Evolutionary conservation across 2,797 vertebrate species (phyloP).

Genomic region (Nannoperca australis): DNA sequence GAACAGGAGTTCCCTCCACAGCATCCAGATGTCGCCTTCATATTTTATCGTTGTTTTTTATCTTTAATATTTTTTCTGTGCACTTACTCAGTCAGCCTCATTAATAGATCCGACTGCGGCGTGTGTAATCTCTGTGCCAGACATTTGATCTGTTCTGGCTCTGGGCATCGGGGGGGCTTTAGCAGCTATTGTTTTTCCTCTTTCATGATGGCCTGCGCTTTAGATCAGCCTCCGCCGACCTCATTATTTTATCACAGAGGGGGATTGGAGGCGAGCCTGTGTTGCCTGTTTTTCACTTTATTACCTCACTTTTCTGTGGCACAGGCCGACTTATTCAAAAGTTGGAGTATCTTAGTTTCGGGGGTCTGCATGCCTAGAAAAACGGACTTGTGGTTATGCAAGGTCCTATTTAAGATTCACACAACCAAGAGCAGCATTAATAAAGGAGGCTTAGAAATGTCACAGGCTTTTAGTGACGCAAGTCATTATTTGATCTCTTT

Average conservation of each 20-base stretch:
- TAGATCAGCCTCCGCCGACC: constrained; percentile 59
- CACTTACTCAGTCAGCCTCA: constrained; percentile 75
- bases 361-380: constrained; percentile 2
- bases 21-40: constrained; percentile 72
- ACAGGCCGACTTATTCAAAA: constrained; percentile 18
- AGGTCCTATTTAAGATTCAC: constrained; percentile 20
- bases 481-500: constrained; percentile 25
- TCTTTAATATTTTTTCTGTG: constrained; percentile 68
- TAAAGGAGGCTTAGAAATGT: constrained; percentile 43
- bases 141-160: constrained; percentile 72
- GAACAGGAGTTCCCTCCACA: constrained; percentile 48
- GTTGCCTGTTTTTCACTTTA: constrained; percentile 50
- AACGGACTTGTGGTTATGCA: constrained; percentile 38
- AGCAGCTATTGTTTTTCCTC: constrained; percentile 60
- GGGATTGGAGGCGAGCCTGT: constrained; percentile 33
- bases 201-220: constrained; percentile 65
- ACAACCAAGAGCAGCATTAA: constrained; percentile 32
- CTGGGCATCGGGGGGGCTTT: constrained; percentile 52
- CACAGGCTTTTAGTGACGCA: constrained; percentile 30
- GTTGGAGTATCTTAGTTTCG: constrained; percentile 33
- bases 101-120: constrained; percentile 73
- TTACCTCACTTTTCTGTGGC: constrained; percentile 44
- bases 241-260: constrained; percentile 70
- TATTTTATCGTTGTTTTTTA: constrained; percentile 69
- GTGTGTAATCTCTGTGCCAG: constrained; percentile 65